Conservation (phyloP, 1,140 invertebrate species). For the Drosophila orena region DNA sequence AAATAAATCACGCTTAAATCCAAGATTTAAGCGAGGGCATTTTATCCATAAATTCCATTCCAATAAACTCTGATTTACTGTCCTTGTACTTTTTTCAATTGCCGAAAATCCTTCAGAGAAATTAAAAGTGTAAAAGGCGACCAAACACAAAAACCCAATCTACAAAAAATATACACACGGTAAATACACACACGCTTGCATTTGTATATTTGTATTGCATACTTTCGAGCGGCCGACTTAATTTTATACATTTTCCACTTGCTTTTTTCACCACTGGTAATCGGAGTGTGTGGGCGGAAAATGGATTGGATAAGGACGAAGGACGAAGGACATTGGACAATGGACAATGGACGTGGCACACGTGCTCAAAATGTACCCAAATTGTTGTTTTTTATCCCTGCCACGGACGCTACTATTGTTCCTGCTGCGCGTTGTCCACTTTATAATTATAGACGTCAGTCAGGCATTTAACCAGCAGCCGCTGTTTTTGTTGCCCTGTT, state of each 20-base stretch:
- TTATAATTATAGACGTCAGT: constrained; percentile 82
- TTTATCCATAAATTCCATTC: constrained; percentile 12
- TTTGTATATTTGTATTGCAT: constrained; percentile 48
- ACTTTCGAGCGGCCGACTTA: constrained; percentile 62
- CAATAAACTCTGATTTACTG: constrained; percentile 7
- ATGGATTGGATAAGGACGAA: constrained; percentile 9
- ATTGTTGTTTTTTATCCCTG: constrained; percentile 43
- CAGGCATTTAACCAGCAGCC: constrained; percentile 75
- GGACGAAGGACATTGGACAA: not conserved
- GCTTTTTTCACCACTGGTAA: constrained; percentile 41
- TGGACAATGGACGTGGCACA: constrained; percentile 11
- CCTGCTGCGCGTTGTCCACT: constrained; percentile 52
- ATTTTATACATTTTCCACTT: constrained; percentile 70
- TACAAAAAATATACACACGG: not conserved
- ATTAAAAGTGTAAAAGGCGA: constrained; percentile 8
- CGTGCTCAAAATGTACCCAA: constrained; percentile 61
- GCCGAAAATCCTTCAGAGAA: constrained; percentile 5
- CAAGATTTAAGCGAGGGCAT: not conserved
- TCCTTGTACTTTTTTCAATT: not conserved
- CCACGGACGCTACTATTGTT: constrained; percentile 35
- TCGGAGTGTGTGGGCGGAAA: constrained; percentile 6
- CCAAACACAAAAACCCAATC: constrained; percentile 13
- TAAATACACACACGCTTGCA: not conserved
- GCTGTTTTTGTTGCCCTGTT: constrained; percentile 31
- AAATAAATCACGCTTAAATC: not conserved